Evolutionary conservation across 2,888 invertebrate genomes (phyloP), one percentile per base, ranked within the genome.

Genomic region (Microctonus hyperodae): DNA sequence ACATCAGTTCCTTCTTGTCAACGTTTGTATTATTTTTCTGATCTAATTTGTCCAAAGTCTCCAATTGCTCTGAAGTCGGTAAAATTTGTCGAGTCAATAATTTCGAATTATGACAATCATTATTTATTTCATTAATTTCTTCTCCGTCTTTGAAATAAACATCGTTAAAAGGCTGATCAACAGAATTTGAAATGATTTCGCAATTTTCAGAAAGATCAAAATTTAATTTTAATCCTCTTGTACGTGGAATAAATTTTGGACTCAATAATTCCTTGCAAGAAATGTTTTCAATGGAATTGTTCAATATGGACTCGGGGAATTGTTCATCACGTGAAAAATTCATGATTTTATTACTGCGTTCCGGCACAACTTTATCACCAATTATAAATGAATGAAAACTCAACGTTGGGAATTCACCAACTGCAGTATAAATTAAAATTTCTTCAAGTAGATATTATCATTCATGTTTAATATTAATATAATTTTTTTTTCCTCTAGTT

Each of bases 241-340:
- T 37, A 61, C 67, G 63, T 1, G 61, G 65, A 28, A 69, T 50
- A 10, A 80, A 73, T 61, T 78, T 75, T 2, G 77, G 77, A 59
- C 79, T 81, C 1, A 78, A 59, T 5, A 76, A 69, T 37, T 74
- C 70, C 60, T 64, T 73, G 55, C 67, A 71, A 3, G 72, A 33
- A 9, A 73, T 64, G 13, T 77, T 25, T 11, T 51, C 73, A 9
- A 28, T 11, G 1, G 67, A 58, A 37, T 74, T 75, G 23, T 69
- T 75, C 6, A 78, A 69, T 2, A 79, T 69, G 1, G 70, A 71
- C 65, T 78, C 79, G 0, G 79, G 78, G 0, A 78, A 76, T 57
- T 11, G 13, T 51, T 51, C 13, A 51, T 23, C 6, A 23, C 6
- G 10, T n/a, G 22, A 13, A 13, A n/a, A 11, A 23, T 51, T 25